Percentiles rank a stretch among this genome's conserved stretches.
phyloP scores from a whole-genome alignment of 2,888 invertebrate species.

The Nomada lathburiana region DNA sequence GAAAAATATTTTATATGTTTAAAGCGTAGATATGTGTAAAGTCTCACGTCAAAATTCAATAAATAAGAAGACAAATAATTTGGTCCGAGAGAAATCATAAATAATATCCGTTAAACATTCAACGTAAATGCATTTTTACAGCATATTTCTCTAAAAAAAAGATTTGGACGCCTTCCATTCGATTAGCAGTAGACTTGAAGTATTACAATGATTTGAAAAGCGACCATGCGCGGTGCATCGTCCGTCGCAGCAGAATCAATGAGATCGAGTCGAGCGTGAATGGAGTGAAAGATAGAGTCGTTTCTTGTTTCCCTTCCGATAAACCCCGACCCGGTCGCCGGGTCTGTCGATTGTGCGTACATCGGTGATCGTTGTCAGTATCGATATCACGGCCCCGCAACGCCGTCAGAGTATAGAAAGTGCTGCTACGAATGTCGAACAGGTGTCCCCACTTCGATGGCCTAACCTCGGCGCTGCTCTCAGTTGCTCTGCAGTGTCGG shows the following conservation, averaged over 20 bases:
- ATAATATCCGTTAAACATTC: too few species aligned
- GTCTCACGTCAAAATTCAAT: too few species aligned
- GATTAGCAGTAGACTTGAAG: too few species aligned
- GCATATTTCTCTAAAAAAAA: too few species aligned
- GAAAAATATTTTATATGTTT: too few species aligned
- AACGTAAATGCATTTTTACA: too few species aligned
- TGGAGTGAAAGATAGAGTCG: conserved; percentile 19
- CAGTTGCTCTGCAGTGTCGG: conserved; percentile 62
- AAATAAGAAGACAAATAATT: too few species aligned
- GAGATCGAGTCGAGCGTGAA: conserved; percentile 50
- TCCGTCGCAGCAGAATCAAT: conserved; percentile 41
- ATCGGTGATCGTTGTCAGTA: conserved; percentile 32
- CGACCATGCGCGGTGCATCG: neutral
- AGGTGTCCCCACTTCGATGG: conserved; percentile 69
- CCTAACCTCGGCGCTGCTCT: conserved; percentile 66
- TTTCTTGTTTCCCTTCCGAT: conserved; percentile 41
- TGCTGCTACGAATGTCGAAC: conserved; percentile 71
- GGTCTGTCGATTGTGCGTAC: conserved; percentile 38
- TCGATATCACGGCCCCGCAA: conserved; percentile 47
- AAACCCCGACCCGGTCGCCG: conserved; percentile 52
- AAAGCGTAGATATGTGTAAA: too few species aligned
- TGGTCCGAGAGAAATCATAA: too few species aligned
- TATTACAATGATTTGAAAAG: neutral
- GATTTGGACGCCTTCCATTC: too few species aligned
- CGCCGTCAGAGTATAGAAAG: conserved; percentile 47